Base-by-base conservation (phyloP, 1,140 invertebrate genomes). In the Drosophila obscura region DNA sequence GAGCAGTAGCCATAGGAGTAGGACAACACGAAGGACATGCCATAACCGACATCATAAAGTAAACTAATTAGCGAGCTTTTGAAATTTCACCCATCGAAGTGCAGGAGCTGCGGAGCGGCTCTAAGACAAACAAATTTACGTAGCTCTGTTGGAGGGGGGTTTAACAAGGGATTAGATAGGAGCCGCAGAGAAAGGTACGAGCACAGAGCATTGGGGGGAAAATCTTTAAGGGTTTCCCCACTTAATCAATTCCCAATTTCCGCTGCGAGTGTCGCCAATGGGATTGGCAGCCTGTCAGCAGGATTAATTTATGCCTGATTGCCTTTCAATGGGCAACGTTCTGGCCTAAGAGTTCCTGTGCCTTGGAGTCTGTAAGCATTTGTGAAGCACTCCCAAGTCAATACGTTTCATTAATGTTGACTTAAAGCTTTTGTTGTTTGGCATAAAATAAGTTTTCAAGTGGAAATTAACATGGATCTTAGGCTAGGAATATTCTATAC, bases 21-120 rank as follows among this genome's bases (percentile, higher is more conserved):
- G 16, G 13, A 26, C 26, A 35, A 15, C 26, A 11, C 16, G 13
- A 28, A 31, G 19, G 57, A 63, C 55, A 43, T 50, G 64, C 44
- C 19, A 68, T 41, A 13, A 43, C 44, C 51, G 35, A 68, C 51
- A 66, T 45, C 67, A 69, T 72, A 76, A 65, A 88, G 80, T 60
- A 88, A 88, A 82, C 82, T 76, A 88, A 87, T 88, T 88, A 87
- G 75, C 68, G 45, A 59, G 78, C 51, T 72, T 79, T 62, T 46
- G 55, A 72, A 72, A 73, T 65, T 71, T 39, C 56, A 56, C 51
- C 48, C 49, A 72, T 61, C 62, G 55, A 50, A 51, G 31, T 16
- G 16, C 48, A 6, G 16, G 24, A 9, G 41, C 63, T 67, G 58
- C 53, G 66, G 53, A 19, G 0, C 19, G 19, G 44, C 51, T n/a